Evolutionary conservation across 2,797 vertebrate species (phyloP).

Genomic region (Intellagama lesueurii): DNA sequence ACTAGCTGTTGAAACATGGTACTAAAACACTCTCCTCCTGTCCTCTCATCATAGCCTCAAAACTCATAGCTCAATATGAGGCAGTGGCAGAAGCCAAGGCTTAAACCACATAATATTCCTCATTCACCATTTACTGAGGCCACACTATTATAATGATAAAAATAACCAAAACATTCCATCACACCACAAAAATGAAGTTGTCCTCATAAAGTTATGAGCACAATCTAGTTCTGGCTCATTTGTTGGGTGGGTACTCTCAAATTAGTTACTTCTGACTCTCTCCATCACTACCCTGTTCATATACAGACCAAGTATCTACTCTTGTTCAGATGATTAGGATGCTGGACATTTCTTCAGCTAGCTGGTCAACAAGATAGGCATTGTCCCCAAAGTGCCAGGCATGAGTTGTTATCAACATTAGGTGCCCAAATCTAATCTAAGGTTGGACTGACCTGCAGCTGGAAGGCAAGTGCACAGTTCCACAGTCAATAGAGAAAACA

Average conservation of each 20-base stretch:
- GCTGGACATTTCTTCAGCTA: neutral
- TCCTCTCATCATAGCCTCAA: neutral
- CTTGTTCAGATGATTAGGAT: neutral
- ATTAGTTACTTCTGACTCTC: neutral
- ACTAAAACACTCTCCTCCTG: neutral
- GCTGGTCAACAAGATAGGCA: neutral
- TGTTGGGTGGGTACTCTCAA: too few species aligned
- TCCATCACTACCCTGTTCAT: neutral
- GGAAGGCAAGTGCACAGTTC: neutral
- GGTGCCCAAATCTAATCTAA: neutral
- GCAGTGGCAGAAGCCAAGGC: neutral
- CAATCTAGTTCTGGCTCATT: neutral
- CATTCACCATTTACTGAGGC: neutral
- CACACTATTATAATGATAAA: neutral
- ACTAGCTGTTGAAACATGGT: neutral
- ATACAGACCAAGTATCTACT: neutral
- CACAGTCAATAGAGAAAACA: neutral
- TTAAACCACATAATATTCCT: neutral
- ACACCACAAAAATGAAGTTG: neutral
- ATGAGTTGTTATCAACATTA: too few species aligned
- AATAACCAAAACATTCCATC: neutral
- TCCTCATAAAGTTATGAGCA: neutral
- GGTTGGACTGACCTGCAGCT: neutral
- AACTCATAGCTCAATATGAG: neutral
- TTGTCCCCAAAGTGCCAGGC: neutral